Conservation (phyloP, 1,140 invertebrate genomes). For the Nomia melanderi region DNA sequence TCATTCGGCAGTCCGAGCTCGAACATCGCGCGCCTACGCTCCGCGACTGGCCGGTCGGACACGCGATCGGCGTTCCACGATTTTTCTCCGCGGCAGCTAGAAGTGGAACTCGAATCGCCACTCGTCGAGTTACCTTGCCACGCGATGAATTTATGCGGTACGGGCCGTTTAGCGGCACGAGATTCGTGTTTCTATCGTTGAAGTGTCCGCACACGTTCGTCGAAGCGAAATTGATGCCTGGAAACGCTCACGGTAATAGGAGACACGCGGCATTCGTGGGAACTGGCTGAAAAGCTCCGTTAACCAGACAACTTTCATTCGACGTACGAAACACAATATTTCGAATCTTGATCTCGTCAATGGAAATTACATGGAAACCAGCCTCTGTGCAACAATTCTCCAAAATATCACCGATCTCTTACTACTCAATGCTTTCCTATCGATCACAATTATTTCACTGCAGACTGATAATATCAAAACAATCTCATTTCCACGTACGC, state of each 20-base stretch:
- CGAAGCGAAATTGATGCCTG: not conserved
- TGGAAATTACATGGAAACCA: too few species aligned
- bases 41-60: not conserved
- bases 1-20: constrained; percentile 3
- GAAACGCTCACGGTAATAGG: not conserved
- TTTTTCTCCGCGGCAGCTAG: not conserved
- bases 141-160: not conserved
- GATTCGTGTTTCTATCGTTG: not conserved
- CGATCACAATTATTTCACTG: too few species aligned
- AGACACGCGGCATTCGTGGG: not conserved
- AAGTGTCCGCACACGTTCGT: not conserved
- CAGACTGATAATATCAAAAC: too few species aligned
- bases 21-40: not conserved
- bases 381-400: too few species aligned
- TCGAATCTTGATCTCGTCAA: too few species aligned
- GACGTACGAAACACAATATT: too few species aligned
- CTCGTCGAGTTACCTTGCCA: not conserved
- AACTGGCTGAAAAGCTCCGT: too few species aligned
- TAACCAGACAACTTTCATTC: too few species aligned
- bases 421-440: too few species aligned
- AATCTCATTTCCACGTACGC: too few species aligned
- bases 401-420: too few species aligned
- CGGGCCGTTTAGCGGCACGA: not conserved
- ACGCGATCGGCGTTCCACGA: not conserved
- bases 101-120: not conserved